These are phyloP conservation scores for Drosophila fungiperda DNA, from an alignment of 2,888 invertebrate species.

Conservation along the genomic window DNA sequence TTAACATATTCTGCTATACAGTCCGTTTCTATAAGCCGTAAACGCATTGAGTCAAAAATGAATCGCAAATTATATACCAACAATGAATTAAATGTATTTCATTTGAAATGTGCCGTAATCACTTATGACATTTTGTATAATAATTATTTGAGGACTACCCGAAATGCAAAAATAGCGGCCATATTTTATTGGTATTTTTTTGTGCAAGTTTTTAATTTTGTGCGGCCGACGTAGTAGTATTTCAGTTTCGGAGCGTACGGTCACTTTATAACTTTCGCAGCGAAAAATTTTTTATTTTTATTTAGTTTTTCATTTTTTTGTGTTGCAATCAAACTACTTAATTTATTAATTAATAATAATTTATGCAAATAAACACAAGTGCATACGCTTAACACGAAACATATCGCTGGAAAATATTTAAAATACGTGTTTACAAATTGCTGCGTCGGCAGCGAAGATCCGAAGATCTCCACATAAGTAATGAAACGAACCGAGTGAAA, in stretches of 20 bases:
- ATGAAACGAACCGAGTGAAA: conserved; percentile 62
- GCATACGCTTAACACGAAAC: conserved; percentile 20
- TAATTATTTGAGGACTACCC: neutral
- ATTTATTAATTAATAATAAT: conserved; percentile 27
- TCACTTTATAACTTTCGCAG: conserved; percentile 55
- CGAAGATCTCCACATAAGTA: conserved; percentile 54
- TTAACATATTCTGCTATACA: neutral
- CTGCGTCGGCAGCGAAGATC: conserved; percentile 47
- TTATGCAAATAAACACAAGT: conserved; percentile 16
- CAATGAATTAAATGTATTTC: neutral
- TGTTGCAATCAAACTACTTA: conserved; percentile 29
- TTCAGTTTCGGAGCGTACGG: conserved; percentile 35
- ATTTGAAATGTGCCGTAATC: neutral
- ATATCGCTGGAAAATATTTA: conserved; percentile 10
- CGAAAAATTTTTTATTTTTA: conserved; percentile 58
- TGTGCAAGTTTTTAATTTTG: neutral
- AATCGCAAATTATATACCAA: neutral
- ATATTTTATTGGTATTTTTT: conserved; percentile 30
- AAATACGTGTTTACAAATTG: conserved; percentile 18
- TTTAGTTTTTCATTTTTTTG: conserved; percentile 52
- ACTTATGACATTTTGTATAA: neutral
- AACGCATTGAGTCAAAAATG: neutral
- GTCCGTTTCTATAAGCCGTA: neutral
- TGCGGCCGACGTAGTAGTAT: conserved; percentile 29
- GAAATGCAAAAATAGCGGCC: neutral